Base-by-base conservation (phyloP, 1,140 invertebrate genomes). In the Drosophila baimaii region DNA sequence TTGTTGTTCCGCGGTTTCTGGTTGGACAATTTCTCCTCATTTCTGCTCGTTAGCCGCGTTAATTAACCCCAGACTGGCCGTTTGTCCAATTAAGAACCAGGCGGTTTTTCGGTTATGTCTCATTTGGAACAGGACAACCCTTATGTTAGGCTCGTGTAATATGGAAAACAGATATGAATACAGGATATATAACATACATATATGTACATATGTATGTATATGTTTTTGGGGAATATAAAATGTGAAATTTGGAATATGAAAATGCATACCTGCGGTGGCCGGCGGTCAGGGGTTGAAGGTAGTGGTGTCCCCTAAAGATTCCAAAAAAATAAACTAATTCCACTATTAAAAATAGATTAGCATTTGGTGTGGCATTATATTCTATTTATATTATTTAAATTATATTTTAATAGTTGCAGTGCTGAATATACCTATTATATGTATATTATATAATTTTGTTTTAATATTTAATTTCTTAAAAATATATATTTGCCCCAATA, bases 111-210 rank as follows among this genome's bases (percentile, higher is more conserved):
- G 55, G 29, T 58, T 47, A 69, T 44, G 77, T 54, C 70, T 72
- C 65, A 71, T 81, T 81, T 65, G 47, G n/a, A n/a, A 8, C 46
- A 15, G 2, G 39, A 21, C 76, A 74, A 82, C 79, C 79, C 79
- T 63, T 77, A 29, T 49, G 43, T 23, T 31, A 7, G 19, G 27
- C 15, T 19, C 27, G 12, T 35, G 25, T 21, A 8, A 46, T 59
- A 23, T 59, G 25, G 33, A 68, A 35, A 46, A 35, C 41, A 17
- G 13, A 43, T 29, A 72, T 23, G 56, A 29, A 46, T 55, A 55
- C 19, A 23, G 8, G 17, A 54, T 54, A 35, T 27, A 12, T 17
- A 21, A 12, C 29, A 21, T 31, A 29, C 9, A 6, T 12, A 27
- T 13, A 9, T 12, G 4, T 19, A 5, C 21, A 19, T 47, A n/a